Base-by-base conservation (phyloP, 2,797 vertebrate species). In the Lemur catta region DNA sequence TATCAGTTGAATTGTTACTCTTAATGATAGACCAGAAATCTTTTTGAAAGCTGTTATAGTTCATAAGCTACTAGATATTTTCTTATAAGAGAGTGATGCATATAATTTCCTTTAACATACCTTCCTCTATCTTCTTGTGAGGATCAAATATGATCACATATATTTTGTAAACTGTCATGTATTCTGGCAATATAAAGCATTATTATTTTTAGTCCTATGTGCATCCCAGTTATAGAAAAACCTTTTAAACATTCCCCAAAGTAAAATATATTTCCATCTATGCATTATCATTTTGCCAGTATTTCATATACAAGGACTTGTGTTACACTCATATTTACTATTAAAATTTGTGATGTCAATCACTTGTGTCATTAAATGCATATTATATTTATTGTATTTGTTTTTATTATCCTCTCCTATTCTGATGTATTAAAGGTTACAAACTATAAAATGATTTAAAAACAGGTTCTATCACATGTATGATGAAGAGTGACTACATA, bases 191-290 rank as follows among this genome's bases (percentile, higher is more conserved):
- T 18, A 30, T 24, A 52, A 67, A 89, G n/a, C 50, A 1, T 20
- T 10, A 24, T 67, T 92, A 61, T 71, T 71, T 92, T 67, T 48
- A 89, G 63, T 50, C 46, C 22, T 80, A 30, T 59, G 92, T 96
- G 65, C n/a, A 84, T 95, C 35, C 84, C 72, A 20, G 0, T 94
- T 24, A 79, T 67, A 96, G 97, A 96, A 91, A 96, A 89, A 6
- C 4, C 17, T 30, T 93, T 84, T 81, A 59, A 65, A 65, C 22
- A 3, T 57, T 59, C 35, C 65, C 72, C 30, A 50, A 22, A 11
- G 30, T 46, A 38, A 94, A 94, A 76, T 20, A 0, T 67, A 74
- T 95, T 94, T 96, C 82, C 97, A 55, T 63, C 15, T 33, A 14
- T 52, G 30, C 65, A 76, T 75, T 80, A 35, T 79, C 7, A 48